phyloP scores from a whole-genome alignment of 2,797 vertebrate species.

The Tympanoctomys barrerae region DNA sequence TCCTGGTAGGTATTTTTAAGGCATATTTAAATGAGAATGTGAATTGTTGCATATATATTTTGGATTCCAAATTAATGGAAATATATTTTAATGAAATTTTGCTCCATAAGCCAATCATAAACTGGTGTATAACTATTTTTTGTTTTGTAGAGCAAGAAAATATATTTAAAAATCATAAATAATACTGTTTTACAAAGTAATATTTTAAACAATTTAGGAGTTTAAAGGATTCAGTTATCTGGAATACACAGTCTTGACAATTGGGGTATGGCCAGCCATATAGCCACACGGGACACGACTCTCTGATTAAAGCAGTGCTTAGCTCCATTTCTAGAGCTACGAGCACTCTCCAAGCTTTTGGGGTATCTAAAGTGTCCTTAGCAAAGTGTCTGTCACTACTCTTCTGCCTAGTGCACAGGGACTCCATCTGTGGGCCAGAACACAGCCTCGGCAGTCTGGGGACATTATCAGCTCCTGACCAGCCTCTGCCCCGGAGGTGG shows the following conservation, averaged over 20 bases:
- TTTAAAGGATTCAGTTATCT: not conserved
- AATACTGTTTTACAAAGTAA: not conserved
- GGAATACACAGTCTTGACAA: not conserved
- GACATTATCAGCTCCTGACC: too few relatives aligned
- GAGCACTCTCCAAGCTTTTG: not conserved
- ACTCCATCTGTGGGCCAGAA: not conserved
- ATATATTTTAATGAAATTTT: conserved; percentile 45
- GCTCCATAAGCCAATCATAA: not conserved
- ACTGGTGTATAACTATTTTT: not conserved
- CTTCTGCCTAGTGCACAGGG: not conserved
- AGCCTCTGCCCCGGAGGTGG: not conserved
- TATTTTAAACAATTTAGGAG: not conserved
- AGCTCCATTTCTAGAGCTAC: not conserved
- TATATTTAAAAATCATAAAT: not conserved
- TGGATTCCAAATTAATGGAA: conserved; percentile 16
- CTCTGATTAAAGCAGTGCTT: not conserved
- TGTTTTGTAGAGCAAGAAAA: not conserved
- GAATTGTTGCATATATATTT: not conserved
- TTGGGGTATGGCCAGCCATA: not conserved
- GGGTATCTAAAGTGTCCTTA: not conserved
- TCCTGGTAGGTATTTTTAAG: not conserved
- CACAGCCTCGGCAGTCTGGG: not conserved
- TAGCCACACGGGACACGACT: not conserved
- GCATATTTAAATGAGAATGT: not conserved
- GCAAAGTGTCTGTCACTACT: not conserved